Percentiles rank a stretch among this genome's conserved stretches.
Conservation (phyloP, 2,113 vertebrate species). For the Mesitornis unicolor region DNA sequence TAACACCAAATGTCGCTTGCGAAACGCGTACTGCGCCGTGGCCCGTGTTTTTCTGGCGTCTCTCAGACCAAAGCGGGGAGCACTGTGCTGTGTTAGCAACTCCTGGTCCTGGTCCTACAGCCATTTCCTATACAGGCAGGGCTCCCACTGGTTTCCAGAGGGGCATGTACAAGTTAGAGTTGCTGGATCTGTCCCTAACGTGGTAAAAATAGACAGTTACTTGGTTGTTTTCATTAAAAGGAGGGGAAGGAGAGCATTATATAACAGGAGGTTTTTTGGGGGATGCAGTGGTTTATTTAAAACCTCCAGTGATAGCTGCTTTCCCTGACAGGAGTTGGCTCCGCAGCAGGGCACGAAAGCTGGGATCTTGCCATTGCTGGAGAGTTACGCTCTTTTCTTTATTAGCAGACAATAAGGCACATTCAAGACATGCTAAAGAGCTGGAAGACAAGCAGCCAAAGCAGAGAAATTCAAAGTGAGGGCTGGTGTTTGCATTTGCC, state of each 20-base stretch:
- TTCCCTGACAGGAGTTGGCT: constrained; percentile 20
- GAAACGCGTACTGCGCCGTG: neutral
- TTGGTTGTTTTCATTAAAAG: constrained; percentile 41
- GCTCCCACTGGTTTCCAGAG: constrained; percentile 3
- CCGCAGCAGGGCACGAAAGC: constrained; percentile 21
- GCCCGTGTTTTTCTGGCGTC: neutral
- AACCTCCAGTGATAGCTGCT: constrained; percentile 36
- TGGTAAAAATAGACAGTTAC: constrained; percentile 39
- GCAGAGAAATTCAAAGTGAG: constrained; percentile 28
- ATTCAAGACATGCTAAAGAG: constrained; percentile 61
- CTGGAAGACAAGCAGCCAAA: constrained; percentile 40
- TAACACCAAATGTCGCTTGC: neutral
- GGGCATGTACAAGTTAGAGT: neutral
- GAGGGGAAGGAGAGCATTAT: constrained; percentile 37
- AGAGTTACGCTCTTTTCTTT: constrained; percentile 36
- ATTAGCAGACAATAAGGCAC: constrained; percentile 46
- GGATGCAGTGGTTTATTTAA: constrained; percentile 20
- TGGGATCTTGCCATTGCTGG: constrained; percentile 43
- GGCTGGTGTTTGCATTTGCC: constrained; percentile 15
- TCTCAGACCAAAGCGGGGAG: neutral
- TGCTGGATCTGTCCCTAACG: neutral
- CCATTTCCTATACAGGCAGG: neutral
- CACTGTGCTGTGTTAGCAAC: neutral
- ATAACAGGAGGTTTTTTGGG: neutral
- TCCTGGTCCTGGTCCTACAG: neutral